Percentiles rank a stretch among this genome's conserved stretches.
These are phyloP conservation scores for Drosophila pachea DNA, from an alignment of 1,140 invertebrate genomes.

Conservation along the genomic window DNA sequence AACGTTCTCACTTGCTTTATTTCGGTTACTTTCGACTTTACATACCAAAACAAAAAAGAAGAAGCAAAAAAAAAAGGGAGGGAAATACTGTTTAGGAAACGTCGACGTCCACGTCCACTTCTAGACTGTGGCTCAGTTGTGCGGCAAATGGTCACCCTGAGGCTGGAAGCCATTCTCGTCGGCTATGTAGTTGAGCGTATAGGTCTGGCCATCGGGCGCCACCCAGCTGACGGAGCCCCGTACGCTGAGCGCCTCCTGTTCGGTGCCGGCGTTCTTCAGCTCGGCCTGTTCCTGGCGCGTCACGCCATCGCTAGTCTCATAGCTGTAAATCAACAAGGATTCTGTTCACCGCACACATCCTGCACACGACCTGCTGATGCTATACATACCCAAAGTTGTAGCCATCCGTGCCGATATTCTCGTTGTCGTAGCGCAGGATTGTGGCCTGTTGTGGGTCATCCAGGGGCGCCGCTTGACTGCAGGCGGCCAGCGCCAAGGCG, in stretches of 20 bases:
- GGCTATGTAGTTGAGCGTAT: constrained; percentile 83
- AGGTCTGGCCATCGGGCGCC: constrained; percentile 83
- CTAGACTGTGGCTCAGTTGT: constrained; percentile 32
- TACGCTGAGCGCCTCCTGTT: constrained; percentile 81
- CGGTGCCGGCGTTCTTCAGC: constrained; percentile 81
- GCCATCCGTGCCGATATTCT: constrained; percentile 79
- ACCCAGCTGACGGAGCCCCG: constrained; percentile 84
- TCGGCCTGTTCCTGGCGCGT: constrained; percentile 82
- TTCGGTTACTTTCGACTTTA: too few relatives aligned
- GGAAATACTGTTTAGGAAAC: constrained; percentile 20
- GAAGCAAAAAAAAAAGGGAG: too few relatives aligned
- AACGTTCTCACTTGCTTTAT: too few relatives aligned
- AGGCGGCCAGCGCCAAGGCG: constrained; percentile 40
- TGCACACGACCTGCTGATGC: neutral
- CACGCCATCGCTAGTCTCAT: constrained; percentile 85
- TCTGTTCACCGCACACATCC: neutral
- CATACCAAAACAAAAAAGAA: too few relatives aligned
- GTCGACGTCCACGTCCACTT: neutral
- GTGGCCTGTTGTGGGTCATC: constrained; percentile 72
- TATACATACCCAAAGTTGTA: constrained; percentile 78
- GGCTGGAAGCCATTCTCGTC: constrained; percentile 89
- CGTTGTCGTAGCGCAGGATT: constrained; percentile 78
- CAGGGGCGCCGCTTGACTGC: constrained; percentile 54
- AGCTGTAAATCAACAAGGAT: constrained; percentile 73
- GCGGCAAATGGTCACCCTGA: constrained; percentile 81